These are phyloP conservation scores for Propithecus perrieri DNA, from an alignment of 2,797 vertebrate genomes.

Conservation along the genomic window DNA sequence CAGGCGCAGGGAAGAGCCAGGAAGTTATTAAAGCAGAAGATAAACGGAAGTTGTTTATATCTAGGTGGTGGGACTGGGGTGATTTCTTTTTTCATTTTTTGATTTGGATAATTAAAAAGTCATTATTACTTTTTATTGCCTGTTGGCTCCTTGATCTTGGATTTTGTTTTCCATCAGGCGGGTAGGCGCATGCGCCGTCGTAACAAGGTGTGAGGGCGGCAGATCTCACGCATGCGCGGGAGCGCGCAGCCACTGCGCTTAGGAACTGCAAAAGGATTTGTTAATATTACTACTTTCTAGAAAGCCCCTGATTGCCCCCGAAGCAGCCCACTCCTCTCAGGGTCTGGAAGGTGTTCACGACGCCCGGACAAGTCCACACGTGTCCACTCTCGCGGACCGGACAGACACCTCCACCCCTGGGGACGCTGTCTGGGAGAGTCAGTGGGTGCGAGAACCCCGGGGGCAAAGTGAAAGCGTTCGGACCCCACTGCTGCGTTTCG, in stretches of 20 bases:
- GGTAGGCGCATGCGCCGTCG: too few species aligned
- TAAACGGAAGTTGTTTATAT: constrained; percentile 36
- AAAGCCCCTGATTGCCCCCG: accelerated
- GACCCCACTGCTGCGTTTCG: not conserved
- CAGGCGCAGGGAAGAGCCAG: not conserved
- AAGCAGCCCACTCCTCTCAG: too few species aligned
- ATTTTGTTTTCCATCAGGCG: not conserved
- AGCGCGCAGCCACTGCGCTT: not conserved
- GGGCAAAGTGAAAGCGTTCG: accelerated
- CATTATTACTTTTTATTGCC: not conserved
- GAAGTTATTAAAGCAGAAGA: constrained; percentile 18
- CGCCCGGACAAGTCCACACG: not conserved
- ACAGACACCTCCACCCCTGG: too few species aligned
- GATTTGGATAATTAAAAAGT: not conserved
- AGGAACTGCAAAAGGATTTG: not conserved
- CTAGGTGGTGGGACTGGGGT: not conserved
- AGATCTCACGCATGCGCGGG: too few species aligned
- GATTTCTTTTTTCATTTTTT: not conserved
- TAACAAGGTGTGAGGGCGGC: not conserved
- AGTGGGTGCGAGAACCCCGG: not conserved
- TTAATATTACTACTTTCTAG: not conserved
- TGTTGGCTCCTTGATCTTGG: not conserved
- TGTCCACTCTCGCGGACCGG: accelerated
- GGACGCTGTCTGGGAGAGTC: not conserved
- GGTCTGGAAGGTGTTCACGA: not conserved